phyloP scores from a whole-genome alignment of 2,113 vertebrate species.

The Muscicapa adusta region DNA sequence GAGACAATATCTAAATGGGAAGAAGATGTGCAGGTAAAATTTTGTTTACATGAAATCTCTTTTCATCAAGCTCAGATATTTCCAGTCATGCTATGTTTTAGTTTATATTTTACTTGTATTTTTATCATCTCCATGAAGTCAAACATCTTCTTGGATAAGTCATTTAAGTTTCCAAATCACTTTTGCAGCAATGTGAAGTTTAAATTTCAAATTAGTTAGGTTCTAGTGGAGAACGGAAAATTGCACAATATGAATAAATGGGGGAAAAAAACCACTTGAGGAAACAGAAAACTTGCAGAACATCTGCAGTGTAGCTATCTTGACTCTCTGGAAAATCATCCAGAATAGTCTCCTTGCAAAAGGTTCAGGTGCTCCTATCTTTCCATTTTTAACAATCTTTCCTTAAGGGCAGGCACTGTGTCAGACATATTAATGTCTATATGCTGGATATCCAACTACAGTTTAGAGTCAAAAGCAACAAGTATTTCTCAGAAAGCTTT shows the following conservation, averaged over 20 bases:
- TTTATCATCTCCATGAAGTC: background rate
- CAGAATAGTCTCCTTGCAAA: background rate
- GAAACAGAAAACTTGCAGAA: slow-evolving; percentile 2
- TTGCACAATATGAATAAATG: background rate
- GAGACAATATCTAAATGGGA: background rate
- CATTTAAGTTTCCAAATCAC: background rate
- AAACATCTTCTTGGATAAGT: background rate
- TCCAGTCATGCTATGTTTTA: background rate
- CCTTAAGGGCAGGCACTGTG: background rate
- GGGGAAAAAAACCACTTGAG: background rate
- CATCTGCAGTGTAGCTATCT: background rate
- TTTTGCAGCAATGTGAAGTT: slow-evolving; percentile 2
- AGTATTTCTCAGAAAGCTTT: slow-evolving; percentile 8
- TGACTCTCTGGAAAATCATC: background rate
- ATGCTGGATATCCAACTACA: background rate
- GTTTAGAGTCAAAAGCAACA: slow-evolving; percentile 6
- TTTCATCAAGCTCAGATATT: background rate
- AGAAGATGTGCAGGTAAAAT: background rate
- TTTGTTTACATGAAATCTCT: background rate
- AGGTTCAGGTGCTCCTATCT: background rate
- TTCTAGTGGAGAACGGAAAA: background rate
- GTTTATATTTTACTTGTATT: slow-evolving; percentile 5
- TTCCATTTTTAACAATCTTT: background rate
- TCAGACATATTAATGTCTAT: background rate
- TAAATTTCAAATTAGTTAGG: background rate